Percentiles rank a stretch among this genome's conserved stretches.
phyloP scores from a whole-genome alignment of 1,140 invertebrate genomes.

The Lordiphosa clarofinis region DNA sequence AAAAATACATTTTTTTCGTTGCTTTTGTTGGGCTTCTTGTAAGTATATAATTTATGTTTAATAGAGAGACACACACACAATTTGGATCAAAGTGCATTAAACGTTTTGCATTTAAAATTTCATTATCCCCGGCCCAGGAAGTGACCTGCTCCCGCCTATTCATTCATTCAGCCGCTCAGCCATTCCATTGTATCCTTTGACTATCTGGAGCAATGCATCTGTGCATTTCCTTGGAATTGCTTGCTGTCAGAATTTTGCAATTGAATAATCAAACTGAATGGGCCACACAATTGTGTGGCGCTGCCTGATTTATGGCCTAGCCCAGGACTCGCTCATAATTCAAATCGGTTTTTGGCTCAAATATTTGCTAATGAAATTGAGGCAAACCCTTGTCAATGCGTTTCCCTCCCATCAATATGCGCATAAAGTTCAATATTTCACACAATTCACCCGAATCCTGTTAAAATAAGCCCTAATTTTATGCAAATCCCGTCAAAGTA shows the following conservation, averaged over 20 bases:
- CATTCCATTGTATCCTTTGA: conserved; percentile 29
- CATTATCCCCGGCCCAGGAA: conserved; percentile 45
- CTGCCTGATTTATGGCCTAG: conserved; percentile 61
- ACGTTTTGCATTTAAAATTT: conserved; percentile 58
- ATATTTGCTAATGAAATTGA: conserved; percentile 70
- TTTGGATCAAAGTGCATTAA: conserved; percentile 31
- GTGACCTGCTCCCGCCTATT: background rate
- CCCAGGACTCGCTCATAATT: conserved; percentile 46
- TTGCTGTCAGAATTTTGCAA: conserved; percentile 63
- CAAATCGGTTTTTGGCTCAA: conserved; percentile 55
- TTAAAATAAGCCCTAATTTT: conserved; percentile 74
- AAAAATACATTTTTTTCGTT: conserved; percentile 49
- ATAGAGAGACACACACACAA: conserved; percentile 56
- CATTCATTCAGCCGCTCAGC: conserved; percentile 15
- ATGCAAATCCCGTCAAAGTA: conserved; percentile 70
- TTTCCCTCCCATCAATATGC: conserved; percentile 57
- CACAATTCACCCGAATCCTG: conserved; percentile 62
- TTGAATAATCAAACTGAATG: conserved; percentile 69
- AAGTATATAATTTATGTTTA: conserved; percentile 73
- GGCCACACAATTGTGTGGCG: conserved; percentile 17
- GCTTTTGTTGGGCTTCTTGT: conserved; percentile 7
- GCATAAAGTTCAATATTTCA: conserved; percentile 75
- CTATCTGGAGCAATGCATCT: conserved; percentile 58
- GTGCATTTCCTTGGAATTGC: conserved; percentile 51
- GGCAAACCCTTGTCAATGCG: conserved; percentile 42